Conservation (phyloP, 2,888 invertebrate species). For the Plutella xylostella region DNA sequence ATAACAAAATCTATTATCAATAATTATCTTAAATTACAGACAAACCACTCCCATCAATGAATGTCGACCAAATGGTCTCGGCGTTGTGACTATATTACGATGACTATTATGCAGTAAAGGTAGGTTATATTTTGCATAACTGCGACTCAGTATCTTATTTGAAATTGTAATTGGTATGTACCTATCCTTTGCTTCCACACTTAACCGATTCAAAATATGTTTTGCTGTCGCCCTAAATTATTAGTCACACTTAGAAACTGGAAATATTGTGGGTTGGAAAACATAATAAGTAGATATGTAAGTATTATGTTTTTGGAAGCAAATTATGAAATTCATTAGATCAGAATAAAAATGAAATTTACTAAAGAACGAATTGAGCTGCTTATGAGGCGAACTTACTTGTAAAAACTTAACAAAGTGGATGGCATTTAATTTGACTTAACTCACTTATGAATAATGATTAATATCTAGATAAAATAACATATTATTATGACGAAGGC, state of each 20-base stretch:
- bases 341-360: no score
- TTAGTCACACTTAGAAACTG: slow-evolving; percentile 10
- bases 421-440: slow-evolving; percentile 70
- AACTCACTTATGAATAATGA: slow-evolving; percentile 57
- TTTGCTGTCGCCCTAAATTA: background rate
- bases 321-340: no score
- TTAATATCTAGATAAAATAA: slow-evolving; percentile 39
- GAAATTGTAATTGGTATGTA: slow-evolving; percentile 33
- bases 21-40: slow-evolving; percentile 52
- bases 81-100: slow-evolving; percentile 52
- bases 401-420: slow-evolving; percentile 69
- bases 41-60: slow-evolving; percentile 60
- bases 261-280: no score
- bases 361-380: slow-evolving; percentile 66
- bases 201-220: background rate
- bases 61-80: slow-evolving; percentile 45
- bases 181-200: slow-evolving; percentile 38
- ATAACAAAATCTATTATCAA: slow-evolving; percentile 46
- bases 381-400: slow-evolving; percentile 62
- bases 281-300: no score
- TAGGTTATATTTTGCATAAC: slow-evolving; percentile 40
- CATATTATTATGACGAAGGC: slow-evolving; percentile 62
- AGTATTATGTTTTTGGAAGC: no score
- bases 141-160: slow-evolving; percentile 36
- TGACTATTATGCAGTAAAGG: slow-evolving; percentile 42